Evolutionary conservation across 2,797 vertebrate species (phyloP).

Genomic region (Typhlichthys eigenmanni): DNA sequence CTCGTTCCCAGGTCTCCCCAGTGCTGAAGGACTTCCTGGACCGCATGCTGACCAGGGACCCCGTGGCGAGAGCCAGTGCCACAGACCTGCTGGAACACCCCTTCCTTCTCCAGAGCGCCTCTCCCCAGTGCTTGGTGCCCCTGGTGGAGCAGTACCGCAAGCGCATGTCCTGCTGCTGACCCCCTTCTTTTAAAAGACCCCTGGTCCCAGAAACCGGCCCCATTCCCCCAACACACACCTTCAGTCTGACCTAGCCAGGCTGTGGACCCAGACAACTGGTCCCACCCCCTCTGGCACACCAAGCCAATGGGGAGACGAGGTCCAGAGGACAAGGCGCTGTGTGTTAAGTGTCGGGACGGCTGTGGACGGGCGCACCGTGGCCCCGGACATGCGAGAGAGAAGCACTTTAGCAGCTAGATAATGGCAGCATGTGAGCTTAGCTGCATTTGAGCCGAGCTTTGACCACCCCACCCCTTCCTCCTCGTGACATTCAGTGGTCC

Average conservation of each 20-base stretch:
- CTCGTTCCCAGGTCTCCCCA: slow-evolving; percentile 82
- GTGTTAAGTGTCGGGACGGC: slow-evolving; percentile 31
- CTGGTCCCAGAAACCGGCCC: neutral
- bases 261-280: slow-evolving; percentile 24
- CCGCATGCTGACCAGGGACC: slow-evolving; percentile 93
- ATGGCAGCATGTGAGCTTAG: slow-evolving; percentile 64
- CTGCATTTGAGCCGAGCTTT: slow-evolving; percentile 33
- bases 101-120: slow-evolving; percentile 94
- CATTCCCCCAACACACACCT: slow-evolving; percentile 18
- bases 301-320: slow-evolving; percentile 36
- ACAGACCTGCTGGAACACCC: slow-evolving; percentile 95
- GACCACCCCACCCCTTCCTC: slow-evolving; percentile 15
- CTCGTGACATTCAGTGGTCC: slow-evolving; percentile 35
- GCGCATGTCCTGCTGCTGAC: slow-evolving; percentile 93
- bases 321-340: slow-evolving; percentile 48
- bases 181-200: slow-evolving; percentile 5
- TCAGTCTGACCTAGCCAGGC: slow-evolving; percentile 44
- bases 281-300: slow-evolving; percentile 41
- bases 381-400: slow-evolving; percentile 58
- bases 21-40: slow-evolving; percentile 95
- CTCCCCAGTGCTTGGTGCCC: slow-evolving; percentile 94
- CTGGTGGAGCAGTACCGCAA: slow-evolving; percentile 96
- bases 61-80: slow-evolving; percentile 89
- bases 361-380: slow-evolving; percentile 52
- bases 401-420: slow-evolving; percentile 71